Conservation (phyloP, 2,888 invertebrate genomes). For the Pristionchus exspectatus region DNA sequence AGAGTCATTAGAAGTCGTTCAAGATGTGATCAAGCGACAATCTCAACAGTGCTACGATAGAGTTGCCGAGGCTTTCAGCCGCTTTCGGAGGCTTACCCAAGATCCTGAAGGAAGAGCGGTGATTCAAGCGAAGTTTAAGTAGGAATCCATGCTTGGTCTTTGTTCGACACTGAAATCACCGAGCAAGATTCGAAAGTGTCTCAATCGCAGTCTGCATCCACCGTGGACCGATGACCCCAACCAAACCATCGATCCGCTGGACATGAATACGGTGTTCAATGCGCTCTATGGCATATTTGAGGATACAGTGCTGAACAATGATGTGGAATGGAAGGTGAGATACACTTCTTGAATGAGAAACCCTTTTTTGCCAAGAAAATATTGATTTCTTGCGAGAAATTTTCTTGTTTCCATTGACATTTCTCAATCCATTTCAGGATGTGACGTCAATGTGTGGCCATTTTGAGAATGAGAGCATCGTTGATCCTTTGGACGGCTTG, state of each 20-base stretch:
- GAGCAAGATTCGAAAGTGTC: background rate
- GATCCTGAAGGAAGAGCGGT: background rate
- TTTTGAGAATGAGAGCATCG: too few relatives aligned
- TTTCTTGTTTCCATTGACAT: too few relatives aligned
- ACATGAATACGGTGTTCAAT: constrained; percentile 7
- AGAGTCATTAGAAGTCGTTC: background rate
- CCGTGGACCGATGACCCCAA: background rate
- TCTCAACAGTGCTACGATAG: background rate
- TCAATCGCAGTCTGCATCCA: background rate
- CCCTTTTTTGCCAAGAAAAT: too few relatives aligned
- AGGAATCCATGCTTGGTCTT: background rate
- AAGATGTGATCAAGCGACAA: background rate
- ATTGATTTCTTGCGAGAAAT: too few relatives aligned
- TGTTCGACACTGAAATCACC: background rate
- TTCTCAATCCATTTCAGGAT: too few relatives aligned
- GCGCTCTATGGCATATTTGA: constrained; percentile 83
- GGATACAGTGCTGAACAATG: constrained; percentile 93
- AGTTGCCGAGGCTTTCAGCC: background rate
- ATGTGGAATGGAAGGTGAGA: constrained; percentile 84
- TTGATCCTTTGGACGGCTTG: too few relatives aligned
- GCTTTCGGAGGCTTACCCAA: background rate
- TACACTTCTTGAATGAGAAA: too few relatives aligned
- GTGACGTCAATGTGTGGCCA: too few relatives aligned
- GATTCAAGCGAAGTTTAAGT: constrained; percentile 20
- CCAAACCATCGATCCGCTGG: background rate